Base-by-base conservation (phyloP, 2,797 vertebrate genomes). In the Acipenser transmontanus region DNA sequence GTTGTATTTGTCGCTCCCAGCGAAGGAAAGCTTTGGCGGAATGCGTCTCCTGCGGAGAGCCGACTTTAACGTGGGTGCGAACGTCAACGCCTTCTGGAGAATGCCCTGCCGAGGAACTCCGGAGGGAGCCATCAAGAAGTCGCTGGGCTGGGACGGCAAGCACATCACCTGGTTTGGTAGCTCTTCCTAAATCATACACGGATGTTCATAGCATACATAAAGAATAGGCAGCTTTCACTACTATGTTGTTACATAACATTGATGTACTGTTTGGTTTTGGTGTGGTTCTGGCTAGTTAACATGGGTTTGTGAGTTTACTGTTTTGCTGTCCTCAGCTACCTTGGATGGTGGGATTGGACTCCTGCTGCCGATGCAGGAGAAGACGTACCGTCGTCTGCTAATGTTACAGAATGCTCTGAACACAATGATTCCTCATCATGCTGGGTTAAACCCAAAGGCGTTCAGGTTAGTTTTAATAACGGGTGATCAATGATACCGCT, bases 361-460 rank as follows among this genome's bases (percentile, higher is more conserved):
- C 64, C 86, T 97, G 10, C 84, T 97, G 60, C 95, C 94, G 66
- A 97, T 97, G 95, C 93, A 92, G 73, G 95, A 97, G 85, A 97
- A 97, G 82, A 97, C 93, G 0, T 96, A 96, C 61, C 86, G 95
- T 5, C 86, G 94, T 10, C 82, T 96, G 70, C 82, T 97, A 67
- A 97, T 97, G 95, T 80, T 97, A 73, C 95, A 97, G 79, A 96
- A 97, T 0, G 94, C 94, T 0, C 88, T 97, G n/a, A 94, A 81
- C 73, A 92, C 87, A 7, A 90, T 94, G 90, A 81, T 96, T 77
- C 92, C 93, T 6, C 95, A 97, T 76, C 94, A 96, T 0, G 95
- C 94, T 0, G 94, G 95, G 1, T 88, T 97, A 10, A 96, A 95
- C 81, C 95, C 95, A 0, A 92, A 94, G 0, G 94, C 94, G 56